Evolutionary conservation across 2,797 vertebrate genomes (phyloP), one percentile per base, ranked within the genome.

Genomic region (Phalanger gymnotis): DNA sequence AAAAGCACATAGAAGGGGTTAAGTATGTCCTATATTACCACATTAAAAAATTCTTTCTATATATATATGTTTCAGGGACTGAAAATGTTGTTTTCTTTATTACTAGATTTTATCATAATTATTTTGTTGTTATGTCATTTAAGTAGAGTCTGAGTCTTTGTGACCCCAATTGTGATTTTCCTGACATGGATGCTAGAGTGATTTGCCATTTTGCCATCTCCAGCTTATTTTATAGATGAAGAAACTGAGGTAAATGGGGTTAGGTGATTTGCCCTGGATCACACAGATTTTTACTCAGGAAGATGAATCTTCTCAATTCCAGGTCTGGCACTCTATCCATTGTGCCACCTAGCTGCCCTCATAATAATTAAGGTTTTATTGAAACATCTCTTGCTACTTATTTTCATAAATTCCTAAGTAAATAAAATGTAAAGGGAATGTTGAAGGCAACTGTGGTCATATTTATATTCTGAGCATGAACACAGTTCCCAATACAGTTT

Each of bases 401-500:
- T 93, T 97, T 97, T 92, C 91, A 97, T 96, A 58, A 51, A 94
- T 95, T 51, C 53, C 90, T 96, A 95, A 95, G 96, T 97, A 97
- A 97, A 97, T 97, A 90, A 91, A 89, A 93, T 93, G 95, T 95
- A 98, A 94, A 31, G 95, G 97, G 96, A 97, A 96, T 96, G 54
- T 95, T 94, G 94, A 95, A 93, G 91, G 58, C 66, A 54, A 96
- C 57, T 90, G 0, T 93, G 93, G 96, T 98, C 97, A 97, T 98
- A 98, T 97, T 98, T 97, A 97, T 95, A 98, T 98, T 97, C 97
- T 53, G 25, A 97, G 94, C 97, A 97, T 97, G 96, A 95, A 91
- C 96, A 11, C 94, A 30, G 94, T 95, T 98, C 94, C 94, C 94
- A 92, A 96, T n/a, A 66, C 93, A 92, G 96, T 55, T 73, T 95